Conservation (phyloP, 1,140 invertebrate genomes). For the Leguminivora glycinivorella region DNA sequence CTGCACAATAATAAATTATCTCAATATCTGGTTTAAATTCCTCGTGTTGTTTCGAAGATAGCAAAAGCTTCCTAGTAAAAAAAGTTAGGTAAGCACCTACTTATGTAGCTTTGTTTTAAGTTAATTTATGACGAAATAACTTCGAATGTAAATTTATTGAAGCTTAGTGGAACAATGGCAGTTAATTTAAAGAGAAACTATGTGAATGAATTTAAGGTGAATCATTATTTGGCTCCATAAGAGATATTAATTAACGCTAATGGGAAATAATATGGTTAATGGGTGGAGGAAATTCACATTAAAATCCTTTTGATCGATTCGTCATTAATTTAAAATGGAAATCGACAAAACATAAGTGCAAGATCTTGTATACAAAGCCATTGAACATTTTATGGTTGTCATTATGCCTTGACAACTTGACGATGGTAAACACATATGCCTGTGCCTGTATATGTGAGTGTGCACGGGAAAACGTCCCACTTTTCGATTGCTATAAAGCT, state of each 20-base stretch:
- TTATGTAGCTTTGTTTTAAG: not conserved
- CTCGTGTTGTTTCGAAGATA: not conserved
- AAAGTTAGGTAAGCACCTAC: not conserved
- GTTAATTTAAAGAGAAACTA: not conserved
- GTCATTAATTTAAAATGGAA: not conserved
- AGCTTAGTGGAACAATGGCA: not conserved
- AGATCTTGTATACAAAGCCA: not conserved
- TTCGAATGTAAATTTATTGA: not conserved
- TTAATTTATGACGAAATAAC: not conserved
- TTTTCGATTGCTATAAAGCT: no score
- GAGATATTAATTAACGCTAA: not conserved
- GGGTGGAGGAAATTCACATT: not conserved
- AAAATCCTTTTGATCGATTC: slow-evolving; percentile 8
- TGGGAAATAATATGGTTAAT: not conserved
- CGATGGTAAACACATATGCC: not conserved
- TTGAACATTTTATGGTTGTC: slow-evolving; percentile 2
- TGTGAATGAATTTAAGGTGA: not conserved
- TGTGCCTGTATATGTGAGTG: no score
- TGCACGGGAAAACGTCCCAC: no score
- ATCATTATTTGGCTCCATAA: not conserved
- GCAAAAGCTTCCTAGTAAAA: not conserved
- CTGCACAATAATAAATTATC: not conserved
- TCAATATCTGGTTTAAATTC: not conserved
- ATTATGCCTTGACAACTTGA: not conserved
- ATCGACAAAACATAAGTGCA: slow-evolving; percentile 11